Percentiles rank a stretch among this genome's conserved stretches.
Evolutionary conservation across 2,888 invertebrate genomes (phyloP).

Genomic region (Amblyteles armatorius): DNA sequence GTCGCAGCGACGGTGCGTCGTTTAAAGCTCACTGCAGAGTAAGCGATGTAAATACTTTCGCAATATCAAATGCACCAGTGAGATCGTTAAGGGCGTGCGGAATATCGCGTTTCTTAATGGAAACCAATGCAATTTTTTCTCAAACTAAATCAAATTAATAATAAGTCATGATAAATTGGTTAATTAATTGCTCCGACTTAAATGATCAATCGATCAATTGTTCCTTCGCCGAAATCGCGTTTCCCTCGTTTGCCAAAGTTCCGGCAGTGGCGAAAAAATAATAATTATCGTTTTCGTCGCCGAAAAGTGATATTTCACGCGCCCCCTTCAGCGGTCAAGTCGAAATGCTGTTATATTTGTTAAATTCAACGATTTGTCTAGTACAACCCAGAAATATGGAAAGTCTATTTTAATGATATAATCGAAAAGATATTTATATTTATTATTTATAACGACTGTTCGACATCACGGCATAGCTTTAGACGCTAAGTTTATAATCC

Average conservation of each 20-base stretch:
- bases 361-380: background rate
- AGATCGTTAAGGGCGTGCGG: background rate
- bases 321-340: background rate
- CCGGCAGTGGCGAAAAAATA: too few relatives aligned
- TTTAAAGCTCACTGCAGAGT: background rate
- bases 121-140: background rate
- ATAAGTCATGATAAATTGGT: background rate
- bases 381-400: background rate
- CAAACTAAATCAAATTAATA: background rate
- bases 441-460: conserved; percentile 33
- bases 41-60: conserved; percentile 1
- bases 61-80: background rate
- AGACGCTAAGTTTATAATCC: conserved; percentile 12
- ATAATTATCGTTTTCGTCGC: background rate
- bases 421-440: conserved; percentile 23
- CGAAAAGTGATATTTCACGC: background rate
- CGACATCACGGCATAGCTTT: conserved; percentile 44
- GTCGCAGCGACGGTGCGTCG: background rate
- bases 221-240: background rate
- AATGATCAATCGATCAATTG: background rate
- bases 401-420: background rate
- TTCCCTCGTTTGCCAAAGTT: too few relatives aligned
- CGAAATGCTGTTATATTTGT: background rate
- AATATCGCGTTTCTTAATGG: background rate
- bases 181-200: background rate